Evolutionary conservation across 2,888 invertebrate species (phyloP).

Genomic region (Pyrrhia umbra): DNA sequence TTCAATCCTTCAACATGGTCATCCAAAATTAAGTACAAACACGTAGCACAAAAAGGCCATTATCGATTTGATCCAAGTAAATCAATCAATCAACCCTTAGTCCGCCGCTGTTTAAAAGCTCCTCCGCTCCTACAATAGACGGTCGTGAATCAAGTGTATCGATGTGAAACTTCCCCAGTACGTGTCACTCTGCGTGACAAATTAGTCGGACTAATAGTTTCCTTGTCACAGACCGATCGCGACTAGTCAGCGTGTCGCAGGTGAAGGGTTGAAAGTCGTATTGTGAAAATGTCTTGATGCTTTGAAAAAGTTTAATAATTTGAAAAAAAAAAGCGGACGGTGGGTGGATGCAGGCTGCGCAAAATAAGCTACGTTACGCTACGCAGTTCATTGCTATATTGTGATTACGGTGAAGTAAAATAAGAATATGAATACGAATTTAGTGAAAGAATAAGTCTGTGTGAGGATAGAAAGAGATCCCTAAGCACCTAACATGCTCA

Average conservation of each 20-base stretch:
- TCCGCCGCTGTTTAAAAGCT: background rate
- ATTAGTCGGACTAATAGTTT: conserved; percentile 31
- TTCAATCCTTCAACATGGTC: too few relatives aligned
- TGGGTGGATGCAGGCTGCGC: background rate
- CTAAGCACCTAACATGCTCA: too few relatives aligned
- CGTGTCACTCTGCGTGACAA: conserved; percentile 36
- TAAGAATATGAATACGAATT: too few relatives aligned
- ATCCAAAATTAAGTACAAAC: too few relatives aligned
- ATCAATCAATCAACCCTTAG: background rate
- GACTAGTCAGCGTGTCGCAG: background rate
- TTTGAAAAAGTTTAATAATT: background rate
- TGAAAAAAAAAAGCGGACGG: background rate
- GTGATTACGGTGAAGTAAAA: too few relatives aligned
- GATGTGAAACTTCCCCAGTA: conserved; percentile 19
- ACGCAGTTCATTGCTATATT: too few relatives aligned
- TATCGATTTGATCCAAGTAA: background rate
- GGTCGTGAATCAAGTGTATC: conserved; percentile 9
- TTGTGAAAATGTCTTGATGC: background rate
- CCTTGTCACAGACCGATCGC: conserved; percentile 5
- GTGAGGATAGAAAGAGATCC: too few relatives aligned
- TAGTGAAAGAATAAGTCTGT: too few relatives aligned
- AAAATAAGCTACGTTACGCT: too few relatives aligned
- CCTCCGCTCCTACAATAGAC: background rate
- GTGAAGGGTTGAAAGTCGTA: background rate
- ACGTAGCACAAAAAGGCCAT: background rate